These are phyloP conservation scores for Drosophila simulans DNA, from an alignment of 1,140 invertebrate genomes.

Conservation along the genomic window DNA sequence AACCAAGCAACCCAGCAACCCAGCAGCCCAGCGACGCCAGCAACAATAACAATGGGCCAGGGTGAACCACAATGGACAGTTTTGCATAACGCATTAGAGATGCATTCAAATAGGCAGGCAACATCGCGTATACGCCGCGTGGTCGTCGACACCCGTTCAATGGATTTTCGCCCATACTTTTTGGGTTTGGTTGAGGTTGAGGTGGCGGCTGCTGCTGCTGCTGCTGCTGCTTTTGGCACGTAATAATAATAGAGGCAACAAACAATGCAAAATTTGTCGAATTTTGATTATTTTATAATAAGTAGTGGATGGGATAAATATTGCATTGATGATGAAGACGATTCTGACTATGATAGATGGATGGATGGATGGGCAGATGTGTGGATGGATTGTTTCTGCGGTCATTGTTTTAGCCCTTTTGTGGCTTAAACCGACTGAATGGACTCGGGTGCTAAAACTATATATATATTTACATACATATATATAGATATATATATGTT, in stretches of 20 bases:
- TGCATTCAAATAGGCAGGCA: constrained; percentile 27
- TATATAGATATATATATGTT: background rate
- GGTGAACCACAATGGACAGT: constrained; percentile 30
- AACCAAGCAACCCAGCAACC: background rate
- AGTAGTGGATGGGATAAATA: background rate
- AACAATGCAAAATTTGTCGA: constrained; percentile 30
- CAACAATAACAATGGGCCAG: constrained; percentile 22
- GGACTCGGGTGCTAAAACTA: background rate
- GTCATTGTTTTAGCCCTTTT: constrained; percentile 8
- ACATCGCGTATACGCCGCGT: constrained; percentile 39
- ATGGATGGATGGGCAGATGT: background rate
- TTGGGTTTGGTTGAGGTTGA: background rate
- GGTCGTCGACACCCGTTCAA: constrained; percentile 35
- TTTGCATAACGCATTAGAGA: constrained; percentile 46
- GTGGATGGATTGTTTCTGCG: background rate
- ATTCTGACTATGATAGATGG: constrained; percentile 18
- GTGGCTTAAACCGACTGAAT: constrained; percentile 12
- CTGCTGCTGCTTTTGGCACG: constrained; percentile 16
- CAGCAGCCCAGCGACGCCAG: background rate
- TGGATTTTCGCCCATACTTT: constrained; percentile 25
- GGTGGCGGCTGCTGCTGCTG: background rate
- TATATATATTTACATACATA: too few species aligned
- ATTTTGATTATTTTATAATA: constrained; percentile 49
- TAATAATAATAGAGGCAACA: constrained; percentile 16
- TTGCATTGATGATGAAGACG: constrained; percentile 15